Conservation (phyloP, 2,888 invertebrate genomes). For the Brachylomia viminalis region DNA sequence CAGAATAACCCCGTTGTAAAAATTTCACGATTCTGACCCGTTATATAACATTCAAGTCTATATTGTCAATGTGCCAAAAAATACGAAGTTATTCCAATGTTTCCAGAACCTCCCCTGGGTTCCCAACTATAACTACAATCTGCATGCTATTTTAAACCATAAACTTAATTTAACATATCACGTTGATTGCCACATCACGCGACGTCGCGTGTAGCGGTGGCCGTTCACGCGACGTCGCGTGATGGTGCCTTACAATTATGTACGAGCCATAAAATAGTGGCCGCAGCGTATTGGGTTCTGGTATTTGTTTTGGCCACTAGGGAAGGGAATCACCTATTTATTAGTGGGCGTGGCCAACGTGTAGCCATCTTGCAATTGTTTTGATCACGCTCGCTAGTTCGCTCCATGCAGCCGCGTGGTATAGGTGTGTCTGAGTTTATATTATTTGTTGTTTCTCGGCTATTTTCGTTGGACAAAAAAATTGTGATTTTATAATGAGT, state of each 20-base stretch:
- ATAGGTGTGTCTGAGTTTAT: background rate
- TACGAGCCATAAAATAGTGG: slow-evolving; percentile 1
- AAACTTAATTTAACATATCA: background rate
- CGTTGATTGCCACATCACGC: background rate
- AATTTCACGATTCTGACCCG: background rate
- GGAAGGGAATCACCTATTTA: too few relatives aligned
- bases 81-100: background rate
- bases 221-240: slow-evolving; percentile 1
- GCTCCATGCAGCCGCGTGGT: background rate
- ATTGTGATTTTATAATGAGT: slow-evolving; percentile 6
- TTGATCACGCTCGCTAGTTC: background rate
- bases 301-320: slow-evolving; percentile 4
- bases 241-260: background rate
- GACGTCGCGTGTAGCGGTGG: background rate
- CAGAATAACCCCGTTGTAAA: background rate
- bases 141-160: background rate
- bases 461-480: background rate
- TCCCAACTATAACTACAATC: background rate
- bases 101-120: background rate
- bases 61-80: background rate
- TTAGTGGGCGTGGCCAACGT: too few relatives aligned
- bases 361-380: too few relatives aligned
- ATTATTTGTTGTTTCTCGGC: background rate
- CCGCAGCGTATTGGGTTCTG: background rate
- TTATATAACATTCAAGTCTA: background rate